Base-by-base conservation (phyloP, 2,888 invertebrate genomes). In the Megalurothrips usitatus region DNA sequence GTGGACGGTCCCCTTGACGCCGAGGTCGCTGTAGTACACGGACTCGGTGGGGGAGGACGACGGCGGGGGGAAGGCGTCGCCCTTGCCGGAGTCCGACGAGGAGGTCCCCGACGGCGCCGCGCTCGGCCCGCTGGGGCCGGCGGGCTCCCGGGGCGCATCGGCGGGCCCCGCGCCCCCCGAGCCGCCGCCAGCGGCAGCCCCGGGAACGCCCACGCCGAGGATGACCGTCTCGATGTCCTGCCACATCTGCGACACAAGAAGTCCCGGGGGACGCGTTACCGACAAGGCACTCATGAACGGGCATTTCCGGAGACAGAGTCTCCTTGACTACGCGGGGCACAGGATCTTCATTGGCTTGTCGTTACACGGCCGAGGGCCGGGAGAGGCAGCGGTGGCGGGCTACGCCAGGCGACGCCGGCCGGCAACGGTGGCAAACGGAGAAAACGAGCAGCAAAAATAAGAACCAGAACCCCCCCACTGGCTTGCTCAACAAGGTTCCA, bases 201-300 rank as follows among this genome's bases (percentile, higher is more conserved):
- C 79, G 63, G 80, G 81, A 17, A 82, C 82, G 80, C 85, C 85
- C 79, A 84, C 85, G 63, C 85, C 85, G 82, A 85, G 84, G 82
- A 87, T 84, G 79, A 86, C 86, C 78, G 85, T 86, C 83, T 87
- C 87, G 79, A 87, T 86, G 83, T 87, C 86, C 83, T 87, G 86
- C 87, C 86, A 86, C 85, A 87, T 85, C 86, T 86, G 85, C 81
- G 83, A 84, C 80, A 83, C 84, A 80, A 84, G 84, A 84, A 83
- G 79, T 6, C 34, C 23, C 23, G 8, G 26, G n/a, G 58, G 14
- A 58, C 58, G 58, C 58, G 58, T 58, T n/a, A 58, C 14, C 12
- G 0, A 58, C 58, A 19, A 2, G 6, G 34, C 34, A 43, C 3
- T 43, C 3, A 43, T 43, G 34, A 6, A 43, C 34, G 6, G 34